Evolutionary conservation across 2,797 vertebrate species (phyloP).

Genomic region (Harpagifer antarcticus): DNA sequence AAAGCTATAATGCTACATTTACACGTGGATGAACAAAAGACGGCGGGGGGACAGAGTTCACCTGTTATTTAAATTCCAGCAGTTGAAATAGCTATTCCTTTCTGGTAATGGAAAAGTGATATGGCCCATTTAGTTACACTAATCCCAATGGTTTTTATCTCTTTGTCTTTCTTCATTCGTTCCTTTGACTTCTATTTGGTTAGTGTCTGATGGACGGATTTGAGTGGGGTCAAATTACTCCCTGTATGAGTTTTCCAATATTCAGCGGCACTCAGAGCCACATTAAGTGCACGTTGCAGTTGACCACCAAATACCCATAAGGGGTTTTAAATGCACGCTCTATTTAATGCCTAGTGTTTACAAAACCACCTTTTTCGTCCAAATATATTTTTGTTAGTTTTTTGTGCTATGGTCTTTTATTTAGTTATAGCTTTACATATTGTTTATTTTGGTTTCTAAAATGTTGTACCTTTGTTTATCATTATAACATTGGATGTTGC

Average conservation of each 20-base stretch:
- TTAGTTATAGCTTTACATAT: conserved; percentile 19
- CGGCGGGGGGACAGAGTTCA: conserved; percentile 56
- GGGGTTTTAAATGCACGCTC: conserved; percentile 47
- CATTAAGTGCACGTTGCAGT: conserved; percentile 53
- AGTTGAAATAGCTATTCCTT: conserved; percentile 75
- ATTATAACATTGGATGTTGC: conserved; percentile 70
- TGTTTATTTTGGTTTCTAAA: conserved; percentile 43
- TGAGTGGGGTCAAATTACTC: conserved; percentile 70
- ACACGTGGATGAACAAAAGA: conserved; percentile 63
- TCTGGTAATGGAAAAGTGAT: conserved; percentile 82
- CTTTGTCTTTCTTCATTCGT: conserved; percentile 55
- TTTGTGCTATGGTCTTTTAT: conserved; percentile 2
- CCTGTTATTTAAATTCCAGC: conserved; percentile 78
- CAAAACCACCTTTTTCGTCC: conserved; percentile 1
- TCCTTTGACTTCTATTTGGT: conserved; percentile 73
- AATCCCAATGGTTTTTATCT: conserved; percentile 79
- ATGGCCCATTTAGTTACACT: conserved; percentile 83
- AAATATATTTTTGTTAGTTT: conserved; percentile 23
- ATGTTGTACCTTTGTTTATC: conserved; percentile 48
- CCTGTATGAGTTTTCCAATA: conserved; percentile 47
- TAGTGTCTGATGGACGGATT: conserved; percentile 73
- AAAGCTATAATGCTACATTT: conserved; percentile 55
- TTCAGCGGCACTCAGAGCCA: conserved; percentile 48
- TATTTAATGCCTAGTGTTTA: conserved; percentile 47
- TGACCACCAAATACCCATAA: conserved; percentile 55